A percentile compares a stretch with the other conserved stretches of the same genome.
phyloP scores from a whole-genome alignment of 2,797 vertebrate genomes.

The Platalea minor region DNA sequence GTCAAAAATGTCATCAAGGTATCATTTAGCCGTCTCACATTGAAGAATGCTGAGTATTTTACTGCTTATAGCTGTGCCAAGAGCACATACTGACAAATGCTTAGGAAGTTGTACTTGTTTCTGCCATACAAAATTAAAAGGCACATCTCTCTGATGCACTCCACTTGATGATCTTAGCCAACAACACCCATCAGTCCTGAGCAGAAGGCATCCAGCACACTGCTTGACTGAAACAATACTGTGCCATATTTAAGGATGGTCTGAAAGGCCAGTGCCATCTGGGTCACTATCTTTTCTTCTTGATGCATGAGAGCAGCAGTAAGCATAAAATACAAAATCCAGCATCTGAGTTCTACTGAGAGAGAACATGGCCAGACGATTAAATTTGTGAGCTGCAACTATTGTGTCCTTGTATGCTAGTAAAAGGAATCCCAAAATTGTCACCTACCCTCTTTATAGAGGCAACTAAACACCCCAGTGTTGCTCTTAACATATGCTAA shows the following conservation, averaged over 20 bases:
- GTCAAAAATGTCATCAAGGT: not conserved
- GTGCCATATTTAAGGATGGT: not conserved
- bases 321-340: not conserved
- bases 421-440: not conserved
- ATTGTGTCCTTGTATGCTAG: not conserved
- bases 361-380: not conserved
- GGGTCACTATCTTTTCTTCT: not conserved
- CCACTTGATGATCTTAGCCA: not conserved
- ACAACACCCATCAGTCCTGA: not conserved
- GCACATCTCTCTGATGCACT: not conserved
- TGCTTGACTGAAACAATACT: not conserved
- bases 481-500: not conserved
- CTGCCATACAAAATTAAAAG: not conserved
- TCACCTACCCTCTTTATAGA: not conserved
- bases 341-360: not conserved
- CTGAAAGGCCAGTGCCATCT: not conserved
- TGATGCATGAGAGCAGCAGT: not conserved
- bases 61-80: not conserved
- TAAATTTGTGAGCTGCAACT: not conserved
- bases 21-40: not conserved
- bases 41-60: not conserved
- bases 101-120: not conserved
- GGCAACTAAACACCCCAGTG: fast-evolving
- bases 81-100: not conserved
- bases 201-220: not conserved